These are phyloP conservation scores for Diprion similis DNA, from an alignment of 1,140 invertebrate species.

Conservation along the genomic window DNA sequence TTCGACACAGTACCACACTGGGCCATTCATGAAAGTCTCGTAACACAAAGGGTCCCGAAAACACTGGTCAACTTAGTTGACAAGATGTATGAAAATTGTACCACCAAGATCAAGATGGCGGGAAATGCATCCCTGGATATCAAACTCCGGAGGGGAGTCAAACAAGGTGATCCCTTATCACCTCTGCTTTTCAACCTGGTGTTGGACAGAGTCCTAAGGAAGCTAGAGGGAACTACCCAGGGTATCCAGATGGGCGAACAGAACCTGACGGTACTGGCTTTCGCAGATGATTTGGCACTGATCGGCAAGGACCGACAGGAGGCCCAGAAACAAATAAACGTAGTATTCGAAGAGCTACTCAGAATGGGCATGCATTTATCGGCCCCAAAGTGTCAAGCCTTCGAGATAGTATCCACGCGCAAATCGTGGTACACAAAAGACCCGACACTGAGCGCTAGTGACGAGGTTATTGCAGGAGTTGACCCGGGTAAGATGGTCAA, in stretches of 20 bases:
- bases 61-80: constrained; percentile 12
- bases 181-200: constrained; percentile 40
- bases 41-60: constrained; percentile 11
- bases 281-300: constrained; percentile 46
- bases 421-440: constrained; percentile 6
- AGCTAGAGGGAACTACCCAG: constrained; percentile 10
- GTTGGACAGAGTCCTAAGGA: constrained; percentile 23
- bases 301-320: constrained; percentile 13
- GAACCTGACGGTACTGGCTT: constrained; percentile 23
- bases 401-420: neutral
- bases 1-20: constrained; percentile 29
- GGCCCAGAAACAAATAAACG: constrained; percentile 20
- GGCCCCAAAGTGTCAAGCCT: constrained; percentile 19
- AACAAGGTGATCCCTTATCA: constrained; percentile 53
- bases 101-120: constrained; percentile 14
- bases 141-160: constrained; percentile 38
- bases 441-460: neutral
- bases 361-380: constrained; percentile 16
- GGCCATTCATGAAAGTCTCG: constrained; percentile 18
- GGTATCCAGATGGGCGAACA: neutral
- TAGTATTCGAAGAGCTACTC: neutral
- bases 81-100: constrained; percentile 5
- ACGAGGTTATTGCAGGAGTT: neutral
- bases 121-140: neutral
- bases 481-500: neutral